A percentile compares a stretch with the other conserved stretches of the same genome.
Evolutionary conservation across 2,888 invertebrate species (phyloP).

Genomic region (Hirtodrosophila duncani): DNA sequence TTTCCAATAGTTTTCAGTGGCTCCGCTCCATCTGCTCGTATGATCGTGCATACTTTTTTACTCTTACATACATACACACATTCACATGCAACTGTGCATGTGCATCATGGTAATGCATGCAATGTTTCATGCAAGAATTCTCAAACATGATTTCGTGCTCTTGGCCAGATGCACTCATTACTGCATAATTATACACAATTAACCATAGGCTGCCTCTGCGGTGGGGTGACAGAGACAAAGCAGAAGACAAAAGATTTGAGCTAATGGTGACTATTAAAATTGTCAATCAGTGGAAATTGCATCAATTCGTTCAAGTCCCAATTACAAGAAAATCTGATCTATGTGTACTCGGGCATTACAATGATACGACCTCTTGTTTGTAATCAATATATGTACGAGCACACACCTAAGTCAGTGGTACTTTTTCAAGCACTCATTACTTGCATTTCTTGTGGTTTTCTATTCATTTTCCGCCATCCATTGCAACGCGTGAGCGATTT

Average conservation of each 20-base stretch:
- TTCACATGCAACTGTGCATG: not conserved
- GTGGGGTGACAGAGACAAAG: not conserved
- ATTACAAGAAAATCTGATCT: slow-evolving; percentile 33
- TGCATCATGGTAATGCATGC: slow-evolving; percentile 37
- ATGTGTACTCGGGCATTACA: slow-evolving; percentile 29
- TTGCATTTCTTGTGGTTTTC: slow-evolving; percentile 43
- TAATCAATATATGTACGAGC: slow-evolving; percentile 37
- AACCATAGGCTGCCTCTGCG: slow-evolving; percentile 42
- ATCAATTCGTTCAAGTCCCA: slow-evolving; percentile 41
- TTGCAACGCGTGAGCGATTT: slow-evolving; percentile 63
- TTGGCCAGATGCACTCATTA: slow-evolving; percentile 70
- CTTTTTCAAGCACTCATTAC: slow-evolving; percentile 10
- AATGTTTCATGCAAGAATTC: slow-evolving; percentile 66
- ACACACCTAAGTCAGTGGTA: no score
- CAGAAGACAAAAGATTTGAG: not conserved
- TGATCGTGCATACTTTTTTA: no score
- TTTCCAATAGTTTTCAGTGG: slow-evolving; percentile 57
- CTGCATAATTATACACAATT: slow-evolving; percentile 73
- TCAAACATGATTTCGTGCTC: slow-evolving; percentile 64
- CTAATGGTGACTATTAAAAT: slow-evolving; percentile 61
- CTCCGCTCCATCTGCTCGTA: no score
- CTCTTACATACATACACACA: no score
- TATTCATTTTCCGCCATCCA: slow-evolving; percentile 40
- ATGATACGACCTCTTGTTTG: slow-evolving; percentile 30
- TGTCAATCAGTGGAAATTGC: slow-evolving; percentile 56